Evolutionary conservation across 2,113 vertebrate species (phyloP).

Genomic region (Podocnemis expansa): DNA sequence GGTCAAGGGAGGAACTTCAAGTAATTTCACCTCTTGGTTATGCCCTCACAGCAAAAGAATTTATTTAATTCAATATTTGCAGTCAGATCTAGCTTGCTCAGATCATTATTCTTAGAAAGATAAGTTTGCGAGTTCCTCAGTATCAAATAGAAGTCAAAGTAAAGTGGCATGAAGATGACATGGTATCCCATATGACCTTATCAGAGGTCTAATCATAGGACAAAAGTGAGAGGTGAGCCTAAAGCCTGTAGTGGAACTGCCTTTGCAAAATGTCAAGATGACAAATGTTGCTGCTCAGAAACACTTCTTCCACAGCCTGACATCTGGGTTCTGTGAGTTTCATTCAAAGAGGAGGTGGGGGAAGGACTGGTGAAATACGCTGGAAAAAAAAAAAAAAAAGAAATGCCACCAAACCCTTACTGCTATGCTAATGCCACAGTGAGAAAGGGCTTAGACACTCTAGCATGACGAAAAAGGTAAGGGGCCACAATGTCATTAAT

Average conservation of each 20-base stretch:
- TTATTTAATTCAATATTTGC: conserved; percentile 50
- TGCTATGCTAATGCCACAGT: background rate
- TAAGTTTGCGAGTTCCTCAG: conserved; percentile 21
- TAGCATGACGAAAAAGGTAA: background rate
- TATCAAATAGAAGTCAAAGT: background rate
- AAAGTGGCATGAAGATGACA: background rate
- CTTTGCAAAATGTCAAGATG: conserved; percentile 52
- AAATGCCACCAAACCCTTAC: background rate
- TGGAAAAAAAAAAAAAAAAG: conserved; percentile 36
- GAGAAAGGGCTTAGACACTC: background rate
- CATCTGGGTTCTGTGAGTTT: background rate
- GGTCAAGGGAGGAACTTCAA: conserved; percentile 19
- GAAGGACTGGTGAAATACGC: background rate
- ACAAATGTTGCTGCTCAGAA: conserved; percentile 41
- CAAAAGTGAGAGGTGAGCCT: conserved; percentile 19
- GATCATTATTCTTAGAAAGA: conserved; percentile 37
- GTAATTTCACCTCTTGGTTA: background rate
- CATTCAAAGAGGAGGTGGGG: conserved; percentile 12
- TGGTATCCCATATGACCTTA: background rate
- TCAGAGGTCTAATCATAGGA: conserved; percentile 35
- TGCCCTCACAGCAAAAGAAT: conserved; percentile 24
- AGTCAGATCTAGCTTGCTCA: conserved; percentile 25
- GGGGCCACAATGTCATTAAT: background rate
- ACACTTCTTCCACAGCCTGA: conserved; percentile 19
- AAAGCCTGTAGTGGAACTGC: background rate